Evolutionary conservation across 2,797 vertebrate genomes (phyloP).

Genomic region (Trematomus bernacchii): DNA sequence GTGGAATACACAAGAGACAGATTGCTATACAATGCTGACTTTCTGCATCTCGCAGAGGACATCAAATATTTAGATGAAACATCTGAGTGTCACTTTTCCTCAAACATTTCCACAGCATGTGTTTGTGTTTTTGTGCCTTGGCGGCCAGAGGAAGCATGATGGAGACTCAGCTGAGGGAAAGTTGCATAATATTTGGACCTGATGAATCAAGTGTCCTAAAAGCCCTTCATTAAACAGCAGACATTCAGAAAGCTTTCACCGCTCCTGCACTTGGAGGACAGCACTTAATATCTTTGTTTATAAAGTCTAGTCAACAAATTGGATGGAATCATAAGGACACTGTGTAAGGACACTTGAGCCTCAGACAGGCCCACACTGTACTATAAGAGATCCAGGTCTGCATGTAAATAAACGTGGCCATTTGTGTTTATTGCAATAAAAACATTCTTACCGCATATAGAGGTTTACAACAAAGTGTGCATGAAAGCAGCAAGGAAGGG

Average conservation of each 20-base stretch:
- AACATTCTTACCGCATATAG: slow-evolving; percentile 7
- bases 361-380: background rate
- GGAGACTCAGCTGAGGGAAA: slow-evolving; percentile 33
- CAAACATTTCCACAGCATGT: too few relatives aligned
- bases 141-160: background rate
- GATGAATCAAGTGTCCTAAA: slow-evolving; percentile 51
- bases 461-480: background rate
- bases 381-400: background rate
- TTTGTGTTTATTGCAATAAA: slow-evolving; percentile 6
- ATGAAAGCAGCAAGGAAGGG: background rate
- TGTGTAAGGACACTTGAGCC: slow-evolving; percentile 32
- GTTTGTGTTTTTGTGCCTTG: slow-evolving; percentile 6
- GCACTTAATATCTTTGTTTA: slow-evolving; percentile 54
- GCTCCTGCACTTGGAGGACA: slow-evolving; percentile 34
- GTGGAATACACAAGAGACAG: slow-evolving; percentile 1
- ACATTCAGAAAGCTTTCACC: slow-evolving; percentile 39
- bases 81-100: too few relatives aligned
- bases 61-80: slow-evolving; percentile 49
- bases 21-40: slow-evolving; percentile 4
- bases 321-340: slow-evolving; percentile 41
- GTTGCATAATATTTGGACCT: slow-evolving; percentile 27
- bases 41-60: slow-evolving; percentile 19
- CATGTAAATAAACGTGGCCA: background rate
- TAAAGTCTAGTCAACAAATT: slow-evolving; percentile 50
- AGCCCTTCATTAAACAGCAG: slow-evolving; percentile 42